Evolutionary conservation across 2,113 vertebrate genomes (phyloP).

Genomic region (Pycnonotus jocosus): DNA sequence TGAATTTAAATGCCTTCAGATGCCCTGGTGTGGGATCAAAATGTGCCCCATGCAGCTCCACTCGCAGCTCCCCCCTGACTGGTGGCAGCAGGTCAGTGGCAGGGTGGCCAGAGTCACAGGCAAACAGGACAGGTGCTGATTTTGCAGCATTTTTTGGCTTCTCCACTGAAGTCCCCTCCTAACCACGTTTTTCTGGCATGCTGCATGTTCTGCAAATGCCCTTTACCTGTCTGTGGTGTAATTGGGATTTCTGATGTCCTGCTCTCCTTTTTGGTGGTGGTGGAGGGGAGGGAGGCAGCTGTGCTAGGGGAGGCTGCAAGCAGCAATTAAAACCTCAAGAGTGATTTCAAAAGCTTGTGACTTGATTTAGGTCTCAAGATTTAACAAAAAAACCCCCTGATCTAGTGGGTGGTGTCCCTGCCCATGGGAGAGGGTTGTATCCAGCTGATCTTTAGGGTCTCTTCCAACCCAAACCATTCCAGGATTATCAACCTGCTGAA

Average conservation of each 20-base stretch:
- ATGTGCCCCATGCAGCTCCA: neutral
- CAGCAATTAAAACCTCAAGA: neutral
- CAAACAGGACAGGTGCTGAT: neutral
- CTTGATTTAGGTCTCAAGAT: neutral
- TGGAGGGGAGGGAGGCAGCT: neutral
- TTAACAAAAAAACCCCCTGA: neutral
- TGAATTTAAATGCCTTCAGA: neutral
- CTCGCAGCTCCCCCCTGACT: neutral
- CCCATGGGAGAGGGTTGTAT: neutral
- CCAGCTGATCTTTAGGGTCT: neutral
- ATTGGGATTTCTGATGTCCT: neutral
- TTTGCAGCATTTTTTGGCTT: neutral
- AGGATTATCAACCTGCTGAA: neutral
- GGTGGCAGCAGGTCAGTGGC: neutral
- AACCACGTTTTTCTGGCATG: accelerated
- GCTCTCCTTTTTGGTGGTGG: neutral
- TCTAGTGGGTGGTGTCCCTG: neutral
- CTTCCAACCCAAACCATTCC: neutral
- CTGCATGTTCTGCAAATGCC: neutral
- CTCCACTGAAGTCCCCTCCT: neutral
- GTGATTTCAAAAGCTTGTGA: neutral
- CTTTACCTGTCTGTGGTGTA: neutral
- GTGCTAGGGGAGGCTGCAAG: neutral
- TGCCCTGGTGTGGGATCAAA: neutral
- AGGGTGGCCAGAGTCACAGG: neutral